A percentile compares a stretch with the other conserved stretches of the same genome.
These are phyloP conservation scores for Nerophis lumbriciformis DNA, from an alignment of 2,113 vertebrate genomes.

Conservation along the genomic window DNA sequence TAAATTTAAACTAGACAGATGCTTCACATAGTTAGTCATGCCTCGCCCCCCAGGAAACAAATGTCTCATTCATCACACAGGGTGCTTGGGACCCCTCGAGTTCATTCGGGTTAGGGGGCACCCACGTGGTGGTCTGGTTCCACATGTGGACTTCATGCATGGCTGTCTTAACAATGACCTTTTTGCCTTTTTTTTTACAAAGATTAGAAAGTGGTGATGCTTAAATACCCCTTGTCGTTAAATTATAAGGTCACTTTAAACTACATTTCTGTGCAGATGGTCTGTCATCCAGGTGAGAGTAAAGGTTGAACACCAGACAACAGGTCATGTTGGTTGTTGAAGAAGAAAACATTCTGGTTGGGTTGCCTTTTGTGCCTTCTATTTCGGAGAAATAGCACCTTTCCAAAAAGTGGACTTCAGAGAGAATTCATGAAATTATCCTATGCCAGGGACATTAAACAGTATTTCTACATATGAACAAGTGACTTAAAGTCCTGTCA, in stretches of 20 bases:
- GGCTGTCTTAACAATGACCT: slow-evolving; percentile 40
- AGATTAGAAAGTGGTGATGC: not conserved
- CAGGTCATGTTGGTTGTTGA: not conserved
- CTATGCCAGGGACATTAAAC: not conserved
- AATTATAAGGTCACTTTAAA: not conserved
- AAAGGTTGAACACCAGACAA: not conserved
- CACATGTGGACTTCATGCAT: slow-evolving; percentile 49
- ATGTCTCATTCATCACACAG: slow-evolving; percentile 64
- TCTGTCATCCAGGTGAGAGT: not conserved
- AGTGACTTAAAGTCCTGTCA: not conserved
- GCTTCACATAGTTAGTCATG: slow-evolving; percentile 76
- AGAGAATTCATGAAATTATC: not conserved
- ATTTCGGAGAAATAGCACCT: not conserved
- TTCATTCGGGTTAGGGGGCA: slow-evolving; percentile 55
- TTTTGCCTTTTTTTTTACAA: slow-evolving; percentile 27
- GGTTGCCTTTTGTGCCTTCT: not conserved
- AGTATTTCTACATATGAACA: not conserved
- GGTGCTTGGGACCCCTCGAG: slow-evolving; percentile 41
- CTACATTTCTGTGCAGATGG: not conserved
- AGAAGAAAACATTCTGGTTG: not conserved
- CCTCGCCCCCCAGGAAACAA: slow-evolving; percentile 74
- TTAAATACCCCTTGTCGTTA: not conserved
- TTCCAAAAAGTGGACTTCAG: not conserved
- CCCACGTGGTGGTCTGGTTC: slow-evolving; percentile 36
- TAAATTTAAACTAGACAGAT: slow-evolving; percentile 83